Percentiles rank a stretch among this genome's conserved stretches.
Evolutionary conservation across 2,113 vertebrate species (phyloP).

Genomic region (Cinclus cinclus): DNA sequence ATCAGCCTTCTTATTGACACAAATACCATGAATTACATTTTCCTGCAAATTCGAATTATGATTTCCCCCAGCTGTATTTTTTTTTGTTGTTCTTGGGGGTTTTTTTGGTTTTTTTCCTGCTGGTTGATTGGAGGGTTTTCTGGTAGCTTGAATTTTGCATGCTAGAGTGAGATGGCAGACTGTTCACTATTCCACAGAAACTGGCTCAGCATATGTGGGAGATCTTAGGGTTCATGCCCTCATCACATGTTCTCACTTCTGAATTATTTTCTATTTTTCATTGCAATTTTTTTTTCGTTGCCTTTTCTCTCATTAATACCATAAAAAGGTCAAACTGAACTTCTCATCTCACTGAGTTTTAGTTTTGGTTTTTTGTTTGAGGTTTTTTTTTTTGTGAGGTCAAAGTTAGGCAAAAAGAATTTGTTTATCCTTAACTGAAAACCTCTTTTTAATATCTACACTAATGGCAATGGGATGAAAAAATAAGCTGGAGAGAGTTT

Average conservation of each 20-base stretch:
- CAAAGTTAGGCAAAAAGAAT: not conserved
- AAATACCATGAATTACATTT: not conserved
- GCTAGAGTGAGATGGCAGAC: not conserved
- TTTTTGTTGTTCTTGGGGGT: not conserved
- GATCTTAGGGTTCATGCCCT: not conserved
- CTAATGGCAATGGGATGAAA: not conserved
- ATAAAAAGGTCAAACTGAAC: conserved; percentile 22
- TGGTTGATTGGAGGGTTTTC: not conserved
- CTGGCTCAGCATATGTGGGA: not conserved
- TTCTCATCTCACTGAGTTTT: not conserved
- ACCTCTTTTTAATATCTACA: not conserved
- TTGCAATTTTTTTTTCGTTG: not conserved
- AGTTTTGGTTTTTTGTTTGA: not conserved
- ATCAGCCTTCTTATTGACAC: not conserved
- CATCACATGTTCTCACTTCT: not conserved
- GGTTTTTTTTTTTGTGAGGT: not conserved
- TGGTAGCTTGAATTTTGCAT: not conserved
- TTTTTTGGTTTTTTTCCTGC: not conserved
- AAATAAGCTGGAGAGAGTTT: not conserved
- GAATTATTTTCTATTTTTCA: not conserved
- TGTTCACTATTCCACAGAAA: not conserved
- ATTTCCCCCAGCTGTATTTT: not conserved
- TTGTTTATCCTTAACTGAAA: not conserved
- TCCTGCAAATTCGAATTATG: not conserved
- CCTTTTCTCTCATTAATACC: not conserved